Conservation (phyloP, 2,888 invertebrate genomes). For the Drosophila hawaiiensis region DNA sequence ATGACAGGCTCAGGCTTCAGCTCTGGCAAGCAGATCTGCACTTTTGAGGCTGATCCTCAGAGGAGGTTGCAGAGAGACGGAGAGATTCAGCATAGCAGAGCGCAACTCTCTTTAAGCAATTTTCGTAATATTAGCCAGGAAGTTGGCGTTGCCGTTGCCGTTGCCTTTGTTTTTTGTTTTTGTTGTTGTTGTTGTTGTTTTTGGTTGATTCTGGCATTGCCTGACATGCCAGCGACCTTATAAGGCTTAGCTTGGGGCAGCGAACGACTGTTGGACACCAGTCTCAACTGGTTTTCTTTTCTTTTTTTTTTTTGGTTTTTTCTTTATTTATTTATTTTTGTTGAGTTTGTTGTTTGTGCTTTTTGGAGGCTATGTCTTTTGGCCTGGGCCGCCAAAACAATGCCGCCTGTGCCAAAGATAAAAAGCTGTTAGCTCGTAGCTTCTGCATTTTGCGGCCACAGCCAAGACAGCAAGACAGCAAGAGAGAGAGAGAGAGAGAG, state of each 20-base stretch:
- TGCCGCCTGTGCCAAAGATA: conserved; percentile 76
- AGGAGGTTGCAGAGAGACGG: not conserved
- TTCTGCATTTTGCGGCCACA: conserved; percentile 77
- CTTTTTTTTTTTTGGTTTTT: conserved; percentile 24
- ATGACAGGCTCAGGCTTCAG: conserved; percentile 47
- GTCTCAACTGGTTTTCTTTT: conserved; percentile 55
- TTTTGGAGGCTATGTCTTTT: conserved; percentile 45
- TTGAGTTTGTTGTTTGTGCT: conserved; percentile 22
- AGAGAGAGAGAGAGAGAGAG: not conserved
- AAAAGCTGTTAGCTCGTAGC: conserved; percentile 83
- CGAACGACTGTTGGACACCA: conserved; percentile 44
- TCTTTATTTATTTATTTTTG: conserved; percentile 10
- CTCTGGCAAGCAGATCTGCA: conserved; percentile 31
- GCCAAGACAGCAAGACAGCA: not conserved
- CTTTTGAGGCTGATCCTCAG: conserved; percentile 66
- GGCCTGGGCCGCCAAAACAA: conserved; percentile 68
- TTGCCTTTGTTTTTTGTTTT: conserved; percentile 30
- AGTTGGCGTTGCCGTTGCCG: conserved; percentile 55
- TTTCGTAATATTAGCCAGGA: conserved; percentile 80
- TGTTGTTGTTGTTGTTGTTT: conserved; percentile 19
- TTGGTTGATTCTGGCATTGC: conserved; percentile 22
- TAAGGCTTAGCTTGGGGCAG: conserved; percentile 60
- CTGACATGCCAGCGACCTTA: conserved; percentile 75
- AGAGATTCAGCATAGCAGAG: conserved; percentile 13
- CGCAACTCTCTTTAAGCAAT: conserved; percentile 70